Base-by-base conservation (phyloP, 2,113 vertebrate species). In the Jaculus jaculus region DNA sequence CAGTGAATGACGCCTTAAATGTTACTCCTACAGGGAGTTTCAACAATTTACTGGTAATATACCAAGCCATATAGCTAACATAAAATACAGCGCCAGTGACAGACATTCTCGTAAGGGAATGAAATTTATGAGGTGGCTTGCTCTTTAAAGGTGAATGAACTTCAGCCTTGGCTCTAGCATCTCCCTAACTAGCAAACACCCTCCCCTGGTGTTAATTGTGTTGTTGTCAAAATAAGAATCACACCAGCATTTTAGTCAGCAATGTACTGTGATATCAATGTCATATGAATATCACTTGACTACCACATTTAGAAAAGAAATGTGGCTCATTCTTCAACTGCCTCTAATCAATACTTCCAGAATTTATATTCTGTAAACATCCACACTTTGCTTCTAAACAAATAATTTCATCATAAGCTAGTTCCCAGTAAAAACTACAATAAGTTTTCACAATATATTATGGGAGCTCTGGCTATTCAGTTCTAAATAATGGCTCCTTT, bases 341-440 rank as follows among this genome's bases (percentile, higher is more conserved):
- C 17, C 13, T 95, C 78, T 66, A 89, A 97, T 98, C 98, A 90
- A 98, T 98, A 94, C 17, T 54, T 95, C 89, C 77, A 89, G 94
- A 96, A 97, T 98, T 98, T 95, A 95, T 95, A 98, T 98, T 97
- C 97, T 91, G 77, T 96, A 97, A 97, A 83, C 95, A 96, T 87
- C 71, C 93, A 95, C 83, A 32, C 86, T 97, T 97, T 89, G 58
- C 94, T 97, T 97, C 98, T 98, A 98, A 98, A 98, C 97, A 98
- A 98, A 98, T 98, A 97, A 98, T 98, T 98, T 98, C 97, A 97
- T 98, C 97, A 98, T 98, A 98, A 97, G 90, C 97, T 97, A 96
- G 96, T 98, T 97, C 96, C 97, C 94, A 95, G 97, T 97, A 97
- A 98, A 97, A 98, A 98, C 96, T 97, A 97, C 97, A 97, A 94